phyloP scores from a whole-genome alignment of 2,888 invertebrate species.

The Octodonta nipae region DNA sequence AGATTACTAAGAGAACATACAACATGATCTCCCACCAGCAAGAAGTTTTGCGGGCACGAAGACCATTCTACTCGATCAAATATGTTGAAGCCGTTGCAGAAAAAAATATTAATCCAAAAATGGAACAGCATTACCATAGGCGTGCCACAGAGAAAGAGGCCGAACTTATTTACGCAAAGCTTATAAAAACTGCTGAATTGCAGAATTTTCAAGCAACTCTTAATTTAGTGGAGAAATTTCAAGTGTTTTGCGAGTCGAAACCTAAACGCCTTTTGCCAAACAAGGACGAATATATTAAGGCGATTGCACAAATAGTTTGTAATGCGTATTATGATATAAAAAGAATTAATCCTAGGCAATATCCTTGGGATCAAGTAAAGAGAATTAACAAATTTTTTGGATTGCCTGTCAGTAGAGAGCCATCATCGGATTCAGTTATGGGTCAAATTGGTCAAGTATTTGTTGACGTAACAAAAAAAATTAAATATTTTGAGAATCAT shows the following conservation, averaged over 20 bases:
- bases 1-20: constrained; percentile 25
- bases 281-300: constrained; percentile 29
- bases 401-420: constrained; percentile 23
- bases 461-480: constrained; percentile 23
- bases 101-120: too few relatives aligned
- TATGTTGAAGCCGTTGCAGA: constrained; percentile 29
- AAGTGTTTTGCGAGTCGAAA: constrained; percentile 33
- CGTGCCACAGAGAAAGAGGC: constrained; percentile 32
- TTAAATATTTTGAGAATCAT: neutral
- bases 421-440: constrained; percentile 31
- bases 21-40: constrained; percentile 30
- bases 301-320: constrained; percentile 34
- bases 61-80: constrained; percentile 36
- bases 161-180: constrained; percentile 26
- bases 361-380: constrained; percentile 21
- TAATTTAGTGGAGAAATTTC: constrained; percentile 32
- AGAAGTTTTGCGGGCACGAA: constrained; percentile 34
- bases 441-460: constrained; percentile 25
- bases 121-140: constrained; percentile 26
- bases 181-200: constrained; percentile 26
- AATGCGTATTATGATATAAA: constrained; percentile 35
- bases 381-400: constrained; percentile 29
- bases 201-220: constrained; percentile 17
- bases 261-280: constrained; percentile 32
- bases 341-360: constrained; percentile 26